phyloP scores from a whole-genome alignment of 2,797 vertebrate genomes.

The Sciurus vulgaris region DNA sequence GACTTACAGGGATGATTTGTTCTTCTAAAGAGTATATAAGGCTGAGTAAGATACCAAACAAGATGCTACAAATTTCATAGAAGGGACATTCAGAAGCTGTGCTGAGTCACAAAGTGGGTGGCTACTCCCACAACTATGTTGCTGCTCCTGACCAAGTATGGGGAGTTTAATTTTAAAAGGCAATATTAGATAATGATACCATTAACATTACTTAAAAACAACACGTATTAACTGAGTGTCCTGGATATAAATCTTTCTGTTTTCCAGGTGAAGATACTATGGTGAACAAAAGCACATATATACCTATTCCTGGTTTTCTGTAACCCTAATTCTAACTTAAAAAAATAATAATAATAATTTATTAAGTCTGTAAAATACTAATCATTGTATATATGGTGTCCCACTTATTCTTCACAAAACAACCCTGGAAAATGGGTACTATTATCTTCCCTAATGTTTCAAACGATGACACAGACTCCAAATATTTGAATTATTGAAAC shows the following conservation, averaged over 20 bases:
- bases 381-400: not conserved
- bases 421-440: not conserved
- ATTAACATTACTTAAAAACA: constrained; percentile 40
- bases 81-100: not conserved
- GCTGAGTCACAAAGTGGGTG: not conserved
- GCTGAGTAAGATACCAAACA: not conserved
- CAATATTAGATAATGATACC: not conserved
- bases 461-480: not conserved
- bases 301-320: not conserved
- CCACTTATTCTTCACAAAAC: not conserved
- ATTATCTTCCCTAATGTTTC: not conserved
- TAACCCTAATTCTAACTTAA: not conserved
- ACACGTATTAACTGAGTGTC: not conserved
- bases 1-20: not conserved
- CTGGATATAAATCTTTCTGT: not conserved
- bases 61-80: not conserved
- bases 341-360: not conserved
- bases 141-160: not conserved
- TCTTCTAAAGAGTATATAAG: not conserved
- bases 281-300: not conserved
- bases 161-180: not conserved
- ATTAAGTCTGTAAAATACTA: not conserved
- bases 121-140: not conserved
- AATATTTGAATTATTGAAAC: not conserved
- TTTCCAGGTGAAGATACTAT: not conserved